Percentiles rank a stretch among this genome's conserved stretches.
Conservation (phyloP, 2,888 invertebrate species). For the Drosophila gaucha region DNA sequence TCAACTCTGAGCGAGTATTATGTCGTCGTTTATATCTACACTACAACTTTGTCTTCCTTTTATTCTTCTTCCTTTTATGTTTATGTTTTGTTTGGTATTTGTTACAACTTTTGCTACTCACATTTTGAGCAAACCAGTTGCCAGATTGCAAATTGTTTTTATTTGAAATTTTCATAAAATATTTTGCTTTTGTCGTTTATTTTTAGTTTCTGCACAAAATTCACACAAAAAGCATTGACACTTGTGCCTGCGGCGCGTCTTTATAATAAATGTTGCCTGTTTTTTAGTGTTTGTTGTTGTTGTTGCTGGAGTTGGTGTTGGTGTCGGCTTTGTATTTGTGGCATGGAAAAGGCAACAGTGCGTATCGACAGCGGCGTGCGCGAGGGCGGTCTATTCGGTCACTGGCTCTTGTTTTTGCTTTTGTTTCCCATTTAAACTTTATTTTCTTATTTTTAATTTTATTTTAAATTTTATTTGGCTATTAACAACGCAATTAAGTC, state of each 20-base stretch:
- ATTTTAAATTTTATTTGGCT: conserved; percentile 19
- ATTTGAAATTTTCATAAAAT: neutral
- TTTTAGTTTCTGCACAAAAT: conserved; percentile 41
- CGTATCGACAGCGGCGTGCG: conserved; percentile 55
- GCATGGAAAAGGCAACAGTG: conserved; percentile 74
- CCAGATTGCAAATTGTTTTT: conserved; percentile 16
- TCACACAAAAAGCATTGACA: conserved; percentile 74
- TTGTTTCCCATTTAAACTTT: conserved; percentile 5
- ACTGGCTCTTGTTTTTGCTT: conserved; percentile 61
- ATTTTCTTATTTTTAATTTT: conserved; percentile 5
- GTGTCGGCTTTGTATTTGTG: conserved; percentile 55
- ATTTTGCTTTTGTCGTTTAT: conserved; percentile 20
- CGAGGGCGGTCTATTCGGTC: conserved; percentile 58
- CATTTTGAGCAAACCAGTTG: conserved; percentile 44
- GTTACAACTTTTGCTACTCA: conserved; percentile 40
- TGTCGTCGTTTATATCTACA: neutral
- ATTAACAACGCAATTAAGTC: conserved; percentile 62
- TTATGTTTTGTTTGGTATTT: neutral
- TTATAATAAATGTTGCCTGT: conserved; percentile 50
- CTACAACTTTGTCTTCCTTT: neutral
- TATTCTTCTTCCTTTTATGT: neutral
- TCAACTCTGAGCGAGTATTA: neutral
- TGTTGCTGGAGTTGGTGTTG: conserved; percentile 18
- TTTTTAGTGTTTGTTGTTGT: conserved; percentile 13
- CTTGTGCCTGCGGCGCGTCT: conserved; percentile 69